Evolutionary conservation across 2,888 invertebrate species (phyloP), one percentile per base, ranked within the genome.

Genomic region (Mermis nigrescens): DNA sequence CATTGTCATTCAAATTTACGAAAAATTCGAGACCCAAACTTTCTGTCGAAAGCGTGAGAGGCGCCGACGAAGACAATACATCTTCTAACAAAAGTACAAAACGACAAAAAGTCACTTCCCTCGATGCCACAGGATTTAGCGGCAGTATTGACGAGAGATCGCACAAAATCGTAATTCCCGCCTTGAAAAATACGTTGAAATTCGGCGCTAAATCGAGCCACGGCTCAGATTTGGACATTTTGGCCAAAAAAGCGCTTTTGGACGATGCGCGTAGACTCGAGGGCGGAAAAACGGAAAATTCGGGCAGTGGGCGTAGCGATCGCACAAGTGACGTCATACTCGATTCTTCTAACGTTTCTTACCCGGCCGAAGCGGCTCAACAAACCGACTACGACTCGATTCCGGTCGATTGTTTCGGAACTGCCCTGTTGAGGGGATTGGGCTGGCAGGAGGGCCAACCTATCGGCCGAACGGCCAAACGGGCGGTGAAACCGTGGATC

Each of bases 361-460:
- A n/a, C n/a, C n/a, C n/a, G n/a, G 51, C 51, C 15, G 26, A 22
- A 12, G 26, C 26, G 59, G 2, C 53, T 1, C 27, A n/a, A 1
- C 55, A 55, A 2, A 52, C 55, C 22, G 82, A 83, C 73, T 85
- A 84, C 72, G 82, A 83, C 64, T 74, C 77, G 66, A 77, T 84
- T 61, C 83, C 85, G 0, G 79, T 85, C 26, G 79, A 79, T 68
- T 82, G 85, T 58, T 95, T 84, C 80, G 95, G 95, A 1, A 69
- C 86, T 71, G 95, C 94, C 0, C 84, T 94, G 84, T 77, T 95
- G 1, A 78, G 91, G 62, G 95, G 94, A 7, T 94, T 92, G 92
- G 94, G 78, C 19, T 78, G 76, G 76, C 76, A 75, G 63, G 73
- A 74, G 57, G 76, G 75, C 2, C 66, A 70, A 12, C 67, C 68